Evolutionary conservation across 2,888 invertebrate genomes (phyloP), one percentile per base, ranked within the genome.

Genomic region (Amphipoea oculea): DNA sequence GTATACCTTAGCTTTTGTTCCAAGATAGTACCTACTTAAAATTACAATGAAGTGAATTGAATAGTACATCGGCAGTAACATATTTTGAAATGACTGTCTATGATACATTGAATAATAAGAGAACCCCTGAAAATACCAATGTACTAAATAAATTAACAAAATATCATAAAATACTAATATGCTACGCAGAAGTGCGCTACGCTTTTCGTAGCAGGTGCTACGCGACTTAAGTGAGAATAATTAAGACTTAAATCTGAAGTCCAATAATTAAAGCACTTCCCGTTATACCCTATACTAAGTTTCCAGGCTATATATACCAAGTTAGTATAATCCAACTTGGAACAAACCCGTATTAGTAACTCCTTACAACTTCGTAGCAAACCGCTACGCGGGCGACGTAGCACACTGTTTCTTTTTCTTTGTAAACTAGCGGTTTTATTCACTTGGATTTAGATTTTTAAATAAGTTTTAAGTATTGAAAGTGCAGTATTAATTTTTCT

Each of bases 261-360:
- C 70, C 73, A 86, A 85, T 85, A 86, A 86, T 88, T 86, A 76
- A 81, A 88, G 81, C 82, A 78, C 79, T 82, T 82, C 65, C 54
- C 70, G 60, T 77, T 86, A 82, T 79, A 78, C 76, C 40, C 71
- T 82, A 74, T 84, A 86, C 63, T 79, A 82, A 85, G 82, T 86
- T 82, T 78, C 42, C 40, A 84, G 84, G 75, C 78, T 84, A 86
- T 87, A 79, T 87, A 85, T 83, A 87, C 69, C 62, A 85, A 89
- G 88, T 88, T 87, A 79, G 78, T 83, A 89, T 89, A 87, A 87
- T 88, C 78, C 85, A 82, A 88, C 76, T 87, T 79, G 82, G 78
- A 85, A 89, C 88, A 83, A 87, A 87, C 89, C 88, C 89, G 88
- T 88, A 89, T 88, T 89, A 88, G 88, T 84, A 88, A 86, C 88